Percentiles rank a stretch among this genome's conserved stretches.
Evolutionary conservation across 2,888 invertebrate genomes (phyloP).

Genomic region (Cenopis cana): DNA sequence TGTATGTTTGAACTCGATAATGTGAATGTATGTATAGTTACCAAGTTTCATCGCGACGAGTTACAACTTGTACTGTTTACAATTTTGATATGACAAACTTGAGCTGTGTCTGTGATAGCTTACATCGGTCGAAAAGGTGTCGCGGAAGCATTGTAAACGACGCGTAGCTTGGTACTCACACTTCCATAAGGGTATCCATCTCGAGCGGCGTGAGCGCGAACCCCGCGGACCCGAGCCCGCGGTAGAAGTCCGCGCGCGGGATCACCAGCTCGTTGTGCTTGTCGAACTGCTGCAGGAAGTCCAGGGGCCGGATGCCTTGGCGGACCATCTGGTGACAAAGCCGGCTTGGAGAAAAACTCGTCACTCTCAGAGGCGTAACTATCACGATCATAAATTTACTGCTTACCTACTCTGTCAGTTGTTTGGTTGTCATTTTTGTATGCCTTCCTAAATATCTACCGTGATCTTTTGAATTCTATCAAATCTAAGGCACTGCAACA

Average conservation of each 20-base stretch:
- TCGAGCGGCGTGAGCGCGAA: slow-evolving; percentile 88
- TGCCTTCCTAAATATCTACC: too few relatives aligned
- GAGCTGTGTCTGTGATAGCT: neutral
- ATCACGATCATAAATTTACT: too few relatives aligned
- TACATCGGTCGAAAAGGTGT: neutral
- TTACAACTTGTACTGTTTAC: too few relatives aligned
- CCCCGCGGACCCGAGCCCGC: slow-evolving; percentile 88
- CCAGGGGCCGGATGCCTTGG: slow-evolving; percentile 87
- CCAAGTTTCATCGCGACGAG: too few relatives aligned
- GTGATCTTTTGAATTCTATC: too few relatives aligned
- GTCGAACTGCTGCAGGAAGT: slow-evolving; percentile 89
- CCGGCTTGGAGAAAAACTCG: neutral
- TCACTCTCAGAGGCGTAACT: too few relatives aligned
- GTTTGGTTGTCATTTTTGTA: too few relatives aligned
- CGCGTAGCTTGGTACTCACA: slow-evolving; percentile 78
- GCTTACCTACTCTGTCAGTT: too few relatives aligned
- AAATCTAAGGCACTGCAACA: too few relatives aligned
- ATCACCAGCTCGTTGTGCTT: slow-evolving; percentile 86
- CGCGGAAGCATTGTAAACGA: neutral
- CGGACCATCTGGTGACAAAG: slow-evolving; percentile 82
- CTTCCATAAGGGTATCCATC: slow-evolving; percentile 88
- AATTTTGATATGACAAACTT: neutral
- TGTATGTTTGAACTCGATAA: too few relatives aligned
- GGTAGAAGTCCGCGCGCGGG: slow-evolving; percentile 88
- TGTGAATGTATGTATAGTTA: too few relatives aligned